Conservation (phyloP, 2,113 vertebrate species). For the Martes martes region DNA sequence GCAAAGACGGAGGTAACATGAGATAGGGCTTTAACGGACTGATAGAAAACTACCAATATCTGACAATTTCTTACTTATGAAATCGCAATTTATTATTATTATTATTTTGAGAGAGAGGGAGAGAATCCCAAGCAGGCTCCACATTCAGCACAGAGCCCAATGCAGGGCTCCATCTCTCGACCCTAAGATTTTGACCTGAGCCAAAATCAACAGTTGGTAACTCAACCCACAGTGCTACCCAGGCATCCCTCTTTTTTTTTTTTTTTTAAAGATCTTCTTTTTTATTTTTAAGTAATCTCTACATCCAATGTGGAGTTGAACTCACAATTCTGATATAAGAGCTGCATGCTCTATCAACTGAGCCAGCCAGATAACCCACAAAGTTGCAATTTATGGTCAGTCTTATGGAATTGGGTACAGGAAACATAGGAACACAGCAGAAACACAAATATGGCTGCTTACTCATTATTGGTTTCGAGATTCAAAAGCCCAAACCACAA, state of each 20-base stretch:
- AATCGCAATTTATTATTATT: not conserved
- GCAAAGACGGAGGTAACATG: not conserved
- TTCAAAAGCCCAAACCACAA: constrained; percentile 11
- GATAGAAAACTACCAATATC: not conserved
- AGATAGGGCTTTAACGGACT: not conserved
- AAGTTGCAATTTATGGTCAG: not conserved
- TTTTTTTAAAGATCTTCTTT: not conserved
- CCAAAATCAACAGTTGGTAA: not conserved
- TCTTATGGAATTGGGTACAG: not conserved
- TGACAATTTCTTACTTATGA: not conserved
- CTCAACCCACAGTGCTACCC: not conserved
- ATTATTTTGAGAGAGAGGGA: not conserved
- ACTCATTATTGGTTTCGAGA: not conserved
- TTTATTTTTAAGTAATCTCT: not conserved
- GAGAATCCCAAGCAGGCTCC: not conserved
- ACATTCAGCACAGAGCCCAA: not conserved
- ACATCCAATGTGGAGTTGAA: not conserved
- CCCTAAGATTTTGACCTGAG: not conserved
- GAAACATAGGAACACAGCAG: not conserved
- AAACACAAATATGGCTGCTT: not conserved
- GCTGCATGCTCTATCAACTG: not conserved
- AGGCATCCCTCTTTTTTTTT: no score
- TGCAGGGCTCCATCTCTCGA: fast-evolving
- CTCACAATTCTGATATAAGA: not conserved
- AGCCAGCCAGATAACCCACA: not conserved